These are phyloP conservation scores for Lasioglossum vierecki DNA, from an alignment of 2,888 invertebrate species.

Conservation along the genomic window DNA sequence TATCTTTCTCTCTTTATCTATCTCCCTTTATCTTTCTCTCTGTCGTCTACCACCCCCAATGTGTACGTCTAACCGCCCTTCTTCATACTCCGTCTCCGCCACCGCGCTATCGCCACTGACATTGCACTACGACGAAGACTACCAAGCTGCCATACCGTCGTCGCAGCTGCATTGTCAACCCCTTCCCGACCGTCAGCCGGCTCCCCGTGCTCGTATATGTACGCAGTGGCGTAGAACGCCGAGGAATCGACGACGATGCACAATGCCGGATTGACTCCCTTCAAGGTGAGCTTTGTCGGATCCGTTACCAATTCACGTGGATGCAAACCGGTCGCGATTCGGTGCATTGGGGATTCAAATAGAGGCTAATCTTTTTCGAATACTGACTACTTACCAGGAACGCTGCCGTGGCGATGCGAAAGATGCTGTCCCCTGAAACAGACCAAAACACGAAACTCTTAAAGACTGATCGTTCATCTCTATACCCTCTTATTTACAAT, in stretches of 20 bases:
- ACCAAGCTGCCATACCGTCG: constrained; percentile 65
- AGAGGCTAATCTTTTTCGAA: background rate
- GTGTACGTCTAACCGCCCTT: constrained; percentile 53
- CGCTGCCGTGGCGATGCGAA: constrained; percentile 80
- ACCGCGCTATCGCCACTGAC: constrained; percentile 57
- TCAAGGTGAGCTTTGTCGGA: constrained; percentile 17
- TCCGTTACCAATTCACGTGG: background rate
- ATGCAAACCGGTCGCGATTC: background rate
- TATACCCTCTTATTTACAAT: background rate
- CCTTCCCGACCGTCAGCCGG: constrained; percentile 50
- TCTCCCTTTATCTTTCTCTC: constrained; percentile 14
- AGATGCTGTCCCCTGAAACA: constrained; percentile 80
- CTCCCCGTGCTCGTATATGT: constrained; percentile 67
- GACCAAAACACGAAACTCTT: constrained; percentile 32
- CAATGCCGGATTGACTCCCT: constrained; percentile 43
- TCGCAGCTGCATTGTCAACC: constrained; percentile 73
- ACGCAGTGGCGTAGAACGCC: constrained; percentile 74
- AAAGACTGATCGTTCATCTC: background rate
- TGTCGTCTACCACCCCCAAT: constrained; percentile 17
- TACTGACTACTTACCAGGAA: constrained; percentile 78
- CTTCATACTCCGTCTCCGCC: constrained; percentile 52
- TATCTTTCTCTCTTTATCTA: background rate
- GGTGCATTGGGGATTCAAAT: background rate
- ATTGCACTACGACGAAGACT: constrained; percentile 61
- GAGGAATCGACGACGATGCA: constrained; percentile 54